These are phyloP conservation scores for Hippasteria phrygiana DNA, from an alignment of 53 echinoderm and acorn worm species.

Conservation along the genomic window DNA sequence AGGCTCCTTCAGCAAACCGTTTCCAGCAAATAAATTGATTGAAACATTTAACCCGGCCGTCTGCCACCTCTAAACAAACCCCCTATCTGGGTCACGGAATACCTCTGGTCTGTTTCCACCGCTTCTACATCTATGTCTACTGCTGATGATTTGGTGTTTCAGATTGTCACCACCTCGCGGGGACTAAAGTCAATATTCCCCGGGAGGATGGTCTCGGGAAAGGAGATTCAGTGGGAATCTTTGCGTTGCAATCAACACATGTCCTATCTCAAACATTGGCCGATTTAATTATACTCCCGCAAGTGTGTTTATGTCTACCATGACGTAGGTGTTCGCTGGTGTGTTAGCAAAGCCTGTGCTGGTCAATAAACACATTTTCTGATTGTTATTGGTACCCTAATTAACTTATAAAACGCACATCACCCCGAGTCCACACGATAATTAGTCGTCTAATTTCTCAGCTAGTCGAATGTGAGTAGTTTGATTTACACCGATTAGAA, in stretches of 20 bases:
- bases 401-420: too few relatives aligned
- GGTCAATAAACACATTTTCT: too few relatives aligned
- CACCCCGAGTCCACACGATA: too few relatives aligned
- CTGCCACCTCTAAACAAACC: background rate
- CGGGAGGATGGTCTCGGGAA: background rate
- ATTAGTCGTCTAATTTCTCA: too few relatives aligned
- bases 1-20: too few relatives aligned
- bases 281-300: background rate
- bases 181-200: constrained; percentile 32
- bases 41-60: background rate
- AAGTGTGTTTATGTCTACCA: too few relatives aligned
- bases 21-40: too few relatives aligned
- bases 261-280: background rate
- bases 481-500: too few relatives aligned
- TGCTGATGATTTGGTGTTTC: background rate
- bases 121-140: background rate
- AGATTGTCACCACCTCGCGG: constrained; percentile 3
- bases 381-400: too few relatives aligned
- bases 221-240: background rate
- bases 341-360: too few relatives aligned
- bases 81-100: constrained; percentile 10
- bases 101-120: background rate
- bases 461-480: too few relatives aligned
- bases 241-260: constrained; percentile 7
- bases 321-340: background rate